These are phyloP conservation scores for Diorhabda elongata DNA, from an alignment of 1,140 invertebrate species.

Conservation along the genomic window DNA sequence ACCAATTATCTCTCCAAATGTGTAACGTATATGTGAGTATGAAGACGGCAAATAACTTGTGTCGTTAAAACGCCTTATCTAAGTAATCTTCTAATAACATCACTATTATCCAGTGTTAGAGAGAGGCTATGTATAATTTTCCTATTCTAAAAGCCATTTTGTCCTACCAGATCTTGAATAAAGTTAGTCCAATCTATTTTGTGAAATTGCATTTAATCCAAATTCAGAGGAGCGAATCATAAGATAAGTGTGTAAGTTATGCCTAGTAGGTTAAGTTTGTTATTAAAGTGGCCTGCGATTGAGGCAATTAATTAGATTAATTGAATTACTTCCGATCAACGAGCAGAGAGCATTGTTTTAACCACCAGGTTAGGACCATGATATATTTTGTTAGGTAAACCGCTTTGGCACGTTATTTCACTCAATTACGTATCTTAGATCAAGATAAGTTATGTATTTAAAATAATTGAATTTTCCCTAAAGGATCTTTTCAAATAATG, in stretches of 20 bases:
- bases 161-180: slow-evolving; percentile 17
- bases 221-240: slow-evolving; percentile 23
- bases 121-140: slow-evolving; percentile 15
- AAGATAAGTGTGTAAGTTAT: slow-evolving; percentile 25
- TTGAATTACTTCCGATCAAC: slow-evolving; percentile 35
- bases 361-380: too few species aligned
- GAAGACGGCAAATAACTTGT: not conserved
- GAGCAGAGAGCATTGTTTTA: slow-evolving; percentile 7
- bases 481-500: too few species aligned
- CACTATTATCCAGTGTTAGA: slow-evolving; percentile 6
- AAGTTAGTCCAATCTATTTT: slow-evolving; percentile 24
- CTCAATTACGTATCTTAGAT: too few species aligned
- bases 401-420: too few species aligned
- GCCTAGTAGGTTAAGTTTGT: slow-evolving; percentile 22
- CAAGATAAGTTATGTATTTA: too few species aligned
- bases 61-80: slow-evolving; percentile 2
- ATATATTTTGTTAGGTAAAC: too few species aligned
- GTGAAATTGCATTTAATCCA: slow-evolving; percentile 30
- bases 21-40: not conserved
- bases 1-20: not conserved
- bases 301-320: slow-evolving; percentile 31
- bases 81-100: slow-evolving; percentile 8
- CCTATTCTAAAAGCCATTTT: slow-evolving; percentile 7
- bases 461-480: too few species aligned
- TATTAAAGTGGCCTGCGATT: slow-evolving; percentile 20